Base-by-base conservation (phyloP, 2,888 invertebrate genomes). In the Corbicula japonica region DNA sequence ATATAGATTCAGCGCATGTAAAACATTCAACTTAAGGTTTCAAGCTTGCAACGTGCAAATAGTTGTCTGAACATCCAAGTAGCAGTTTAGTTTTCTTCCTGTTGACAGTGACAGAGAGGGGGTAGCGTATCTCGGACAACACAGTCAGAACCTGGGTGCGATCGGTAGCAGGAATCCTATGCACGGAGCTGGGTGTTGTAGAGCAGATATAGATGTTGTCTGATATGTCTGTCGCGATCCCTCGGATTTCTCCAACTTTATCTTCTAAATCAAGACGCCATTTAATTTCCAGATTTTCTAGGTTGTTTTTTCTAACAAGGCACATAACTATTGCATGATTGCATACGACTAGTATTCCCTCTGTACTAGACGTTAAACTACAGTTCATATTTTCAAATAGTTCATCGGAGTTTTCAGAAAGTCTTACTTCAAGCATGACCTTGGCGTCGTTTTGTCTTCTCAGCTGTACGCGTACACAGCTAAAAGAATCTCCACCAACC, bases 31-130 rank as follows among this genome's bases (percentile, higher is more conserved):
- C n/a, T n/a, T n/a, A n/a, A n/a, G n/a, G 18, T 44, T 62, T 62
- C 15, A 63, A n/a, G 18, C 26, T 50, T 15, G 35, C 34, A 15
- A 63, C 50, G n/a, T 63, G 63, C 21, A 63, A 15, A 23, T 32
- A 63, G 35, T 63, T 48, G 34, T 63, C 63, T 23, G 15, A 34
- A 26, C 50, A 63, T 15, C 63, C 63, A 35, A 63, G 50, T 10
- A 35, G 32, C 4, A 63, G 30, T 10, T 32, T 28, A n/a, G 28
- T 32, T 26, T 63, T 50, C 26, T 50, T 63, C 18, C 52, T 21
- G 34, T 38, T 63, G 4, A 63, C 18, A 10, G 34, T 35, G 6
- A 63, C n/a, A 50, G 15, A n/a, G 21, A 35, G 1, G 4, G 50
- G 63, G 32, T 5, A 35, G 0, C 26, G n/a, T 0, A 63, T 63